Conservation (phyloP, 2,888 invertebrate species). For the Choristoneura rosaceana region DNA sequence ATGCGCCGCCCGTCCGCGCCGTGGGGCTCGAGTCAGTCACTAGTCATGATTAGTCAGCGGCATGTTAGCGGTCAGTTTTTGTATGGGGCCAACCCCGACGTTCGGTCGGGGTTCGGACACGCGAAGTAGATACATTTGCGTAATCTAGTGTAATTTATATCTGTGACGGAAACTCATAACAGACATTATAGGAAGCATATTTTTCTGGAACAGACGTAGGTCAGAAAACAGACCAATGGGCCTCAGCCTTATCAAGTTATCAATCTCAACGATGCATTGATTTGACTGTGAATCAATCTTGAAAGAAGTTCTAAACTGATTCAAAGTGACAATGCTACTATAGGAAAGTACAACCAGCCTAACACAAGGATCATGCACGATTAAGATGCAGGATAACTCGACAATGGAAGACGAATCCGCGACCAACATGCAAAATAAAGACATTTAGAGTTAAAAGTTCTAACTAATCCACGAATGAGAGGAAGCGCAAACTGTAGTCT, state of each 20-base stretch:
- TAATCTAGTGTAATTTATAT: no score
- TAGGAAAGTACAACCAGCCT: constrained; percentile 54
- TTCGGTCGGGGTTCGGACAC: no score
- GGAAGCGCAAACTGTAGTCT: constrained; percentile 48
- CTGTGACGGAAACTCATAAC: background rate
- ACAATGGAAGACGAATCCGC: constrained; percentile 55
- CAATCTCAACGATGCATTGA: background rate
- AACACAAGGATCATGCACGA: constrained; percentile 71
- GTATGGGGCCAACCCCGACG: no score
- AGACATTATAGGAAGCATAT: background rate
- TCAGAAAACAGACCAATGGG: background rate
- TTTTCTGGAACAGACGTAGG: background rate
- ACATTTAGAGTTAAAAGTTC: constrained; percentile 48
- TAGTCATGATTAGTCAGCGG: no score
- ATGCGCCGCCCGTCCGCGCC: no score
- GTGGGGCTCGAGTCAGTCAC: no score
- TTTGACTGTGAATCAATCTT: background rate
- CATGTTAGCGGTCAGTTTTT: no score
- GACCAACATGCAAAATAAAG: constrained; percentile 65
- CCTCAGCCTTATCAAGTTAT: background rate
- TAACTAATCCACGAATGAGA: constrained; percentile 52
- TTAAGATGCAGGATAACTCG: constrained; percentile 64
- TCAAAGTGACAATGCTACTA: constrained; percentile 24
- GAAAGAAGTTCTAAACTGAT: background rate
- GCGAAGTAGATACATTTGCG: no score